Evolutionary conservation across 2,797 vertebrate genomes (phyloP).

Genomic region (Ptychobarbus kaznakovi): DNA sequence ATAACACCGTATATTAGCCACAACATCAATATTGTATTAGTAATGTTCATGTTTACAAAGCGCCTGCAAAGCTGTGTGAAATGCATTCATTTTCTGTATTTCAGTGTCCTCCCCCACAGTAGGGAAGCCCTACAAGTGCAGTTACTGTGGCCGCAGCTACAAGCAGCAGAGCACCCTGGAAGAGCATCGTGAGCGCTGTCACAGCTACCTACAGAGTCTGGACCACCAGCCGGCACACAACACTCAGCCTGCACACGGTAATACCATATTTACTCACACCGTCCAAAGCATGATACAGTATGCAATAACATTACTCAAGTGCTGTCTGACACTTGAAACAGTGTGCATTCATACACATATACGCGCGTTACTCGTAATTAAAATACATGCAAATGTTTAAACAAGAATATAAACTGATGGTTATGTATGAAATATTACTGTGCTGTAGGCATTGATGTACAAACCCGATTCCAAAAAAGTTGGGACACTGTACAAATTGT

Average conservation of each 20-base stretch:
- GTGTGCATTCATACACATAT: too few species aligned
- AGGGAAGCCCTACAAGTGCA: constrained; percentile 96
- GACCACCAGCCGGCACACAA: constrained; percentile 80
- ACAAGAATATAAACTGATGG: constrained; percentile 4
- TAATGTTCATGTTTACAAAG: constrained; percentile 1
- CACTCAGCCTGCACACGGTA: constrained; percentile 78
- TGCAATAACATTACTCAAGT: not conserved
- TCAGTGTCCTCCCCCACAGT: constrained; percentile 91
- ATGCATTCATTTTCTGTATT: constrained; percentile 49
- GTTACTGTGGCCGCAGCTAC: constrained; percentile 95
- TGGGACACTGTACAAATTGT: too few species aligned
- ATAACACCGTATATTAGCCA: not conserved
- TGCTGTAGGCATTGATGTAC: not conserved
- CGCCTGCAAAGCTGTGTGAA: constrained; percentile 23
- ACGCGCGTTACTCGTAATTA: too few species aligned
- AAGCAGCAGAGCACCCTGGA: constrained; percentile 95
- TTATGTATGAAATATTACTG: not conserved
- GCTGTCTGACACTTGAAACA: not conserved
- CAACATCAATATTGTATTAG: not conserved
- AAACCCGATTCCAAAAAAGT: too few species aligned
- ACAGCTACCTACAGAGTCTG: constrained; percentile 91
- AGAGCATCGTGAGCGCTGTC: constrained; percentile 93
- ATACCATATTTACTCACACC: constrained; percentile 17
- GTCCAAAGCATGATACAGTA: not conserved
- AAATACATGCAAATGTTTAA: constrained; percentile 1